Conservation (phyloP, 2,113 vertebrate genomes). For the Nanorana parkeri region DNA sequence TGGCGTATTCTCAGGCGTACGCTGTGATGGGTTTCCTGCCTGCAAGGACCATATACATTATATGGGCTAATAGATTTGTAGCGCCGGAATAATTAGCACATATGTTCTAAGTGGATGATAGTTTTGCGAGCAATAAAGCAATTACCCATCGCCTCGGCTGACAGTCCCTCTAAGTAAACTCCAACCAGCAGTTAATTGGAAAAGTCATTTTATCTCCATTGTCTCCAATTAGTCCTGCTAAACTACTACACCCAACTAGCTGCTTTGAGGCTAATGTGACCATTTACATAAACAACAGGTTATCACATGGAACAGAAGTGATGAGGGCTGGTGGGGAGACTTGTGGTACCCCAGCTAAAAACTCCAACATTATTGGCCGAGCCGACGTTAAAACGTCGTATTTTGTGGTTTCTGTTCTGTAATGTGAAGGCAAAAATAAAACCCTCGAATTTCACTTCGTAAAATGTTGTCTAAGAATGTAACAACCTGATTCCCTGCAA, state of each 20-base stretch:
- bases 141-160: slow-evolving; percentile 89
- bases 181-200: slow-evolving; percentile 91
- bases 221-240: slow-evolving; percentile 86
- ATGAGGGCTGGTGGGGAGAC: too few species aligned
- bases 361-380: too few species aligned
- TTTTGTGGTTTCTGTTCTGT: too few species aligned
- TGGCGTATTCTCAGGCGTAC: too few species aligned
- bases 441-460: too few species aligned
- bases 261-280: slow-evolving; percentile 79
- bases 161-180: slow-evolving; percentile 89
- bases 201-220: slow-evolving; percentile 87
- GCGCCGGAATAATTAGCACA: slow-evolving; percentile 94
- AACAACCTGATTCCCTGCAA: too few species aligned
- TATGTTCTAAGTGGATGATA: slow-evolving; percentile 92
- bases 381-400: too few species aligned
- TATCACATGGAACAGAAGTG: not conserved
- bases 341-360: too few species aligned
- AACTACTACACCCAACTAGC: slow-evolving; percentile 80
- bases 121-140: slow-evolving; percentile 97
- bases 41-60: slow-evolving; percentile 76
- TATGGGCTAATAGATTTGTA: slow-evolving; percentile 91
- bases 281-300: slow-evolving; percentile 64
- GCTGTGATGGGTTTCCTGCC: slow-evolving; percentile 52
- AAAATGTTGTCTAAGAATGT: too few species aligned
- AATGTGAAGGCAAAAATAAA: too few species aligned